Evolutionary conservation across 2,113 vertebrate genomes (phyloP).

Genomic region (Scartelaos histophorus): DNA sequence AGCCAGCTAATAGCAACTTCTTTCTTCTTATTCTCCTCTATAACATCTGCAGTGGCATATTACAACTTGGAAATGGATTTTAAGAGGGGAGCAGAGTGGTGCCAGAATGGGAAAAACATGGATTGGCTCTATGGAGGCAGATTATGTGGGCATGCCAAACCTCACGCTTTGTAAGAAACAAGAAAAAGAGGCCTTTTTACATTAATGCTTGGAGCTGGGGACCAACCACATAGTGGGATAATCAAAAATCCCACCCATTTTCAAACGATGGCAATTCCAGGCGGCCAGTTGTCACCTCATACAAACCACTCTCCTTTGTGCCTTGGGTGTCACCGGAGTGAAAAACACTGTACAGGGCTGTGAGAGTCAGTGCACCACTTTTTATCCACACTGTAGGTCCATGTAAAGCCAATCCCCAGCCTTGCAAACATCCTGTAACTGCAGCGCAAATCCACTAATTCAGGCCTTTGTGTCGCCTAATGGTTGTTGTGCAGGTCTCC

Average conservation of each 20-base stretch:
- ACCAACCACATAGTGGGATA: slow-evolving; percentile 67
- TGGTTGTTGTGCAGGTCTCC: slow-evolving; percentile 62
- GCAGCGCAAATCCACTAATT: slow-evolving; percentile 69
- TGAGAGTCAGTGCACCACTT: slow-evolving; percentile 20
- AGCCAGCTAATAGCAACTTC: slow-evolving; percentile 50
- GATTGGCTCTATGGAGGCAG: slow-evolving; percentile 67
- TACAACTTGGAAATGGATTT: slow-evolving; percentile 74
- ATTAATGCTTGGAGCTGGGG: slow-evolving; percentile 68
- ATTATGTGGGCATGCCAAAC: slow-evolving; percentile 71
- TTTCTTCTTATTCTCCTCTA: slow-evolving; percentile 43
- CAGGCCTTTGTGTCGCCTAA: slow-evolving; percentile 65
- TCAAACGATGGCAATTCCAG: slow-evolving; percentile 61
- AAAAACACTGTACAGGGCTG: slow-evolving; percentile 11
- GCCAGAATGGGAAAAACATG: slow-evolving; percentile 77
- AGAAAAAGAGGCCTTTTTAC: slow-evolving; percentile 64
- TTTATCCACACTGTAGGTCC: slow-evolving; percentile 57
- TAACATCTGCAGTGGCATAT: slow-evolving; percentile 69
- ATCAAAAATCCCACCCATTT: slow-evolving; percentile 63
- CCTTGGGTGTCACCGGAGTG: slow-evolving; percentile 27
- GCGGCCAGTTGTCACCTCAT: slow-evolving; percentile 64
- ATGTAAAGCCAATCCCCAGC: slow-evolving; percentile 55
- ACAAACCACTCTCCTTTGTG: slow-evolving; percentile 21
- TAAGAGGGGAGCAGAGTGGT: slow-evolving; percentile 62
- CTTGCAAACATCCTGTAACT: slow-evolving; percentile 68
- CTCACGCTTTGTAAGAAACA: slow-evolving; percentile 75